phyloP scores from a whole-genome alignment of 2,888 invertebrate genomes.

The Neoascia interrupta region DNA sequence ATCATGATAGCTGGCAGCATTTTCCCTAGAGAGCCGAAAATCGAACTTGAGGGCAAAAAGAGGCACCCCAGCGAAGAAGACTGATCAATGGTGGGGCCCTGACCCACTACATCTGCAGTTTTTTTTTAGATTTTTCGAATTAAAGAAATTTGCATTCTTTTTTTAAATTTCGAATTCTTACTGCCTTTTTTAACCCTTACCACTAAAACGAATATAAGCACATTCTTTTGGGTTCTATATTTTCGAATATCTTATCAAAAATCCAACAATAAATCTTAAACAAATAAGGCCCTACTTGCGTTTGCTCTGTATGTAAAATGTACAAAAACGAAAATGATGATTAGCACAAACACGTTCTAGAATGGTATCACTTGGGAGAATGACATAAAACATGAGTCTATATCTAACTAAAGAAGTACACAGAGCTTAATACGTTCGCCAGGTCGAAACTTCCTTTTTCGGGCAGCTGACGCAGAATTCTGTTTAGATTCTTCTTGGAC shows the following conservation, averaged over 20 bases:
- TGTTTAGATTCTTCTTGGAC: slow-evolving; percentile 84
- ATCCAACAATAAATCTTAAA: slow-evolving; percentile 48
- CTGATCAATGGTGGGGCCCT: too few species aligned
- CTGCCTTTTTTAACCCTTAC: too few species aligned
- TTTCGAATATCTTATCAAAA: slow-evolving; percentile 46
- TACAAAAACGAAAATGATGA: slow-evolving; percentile 35
- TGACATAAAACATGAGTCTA: not conserved
- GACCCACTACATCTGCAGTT: too few species aligned
- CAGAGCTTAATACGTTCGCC: slow-evolving; percentile 86
- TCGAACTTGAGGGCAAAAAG: too few species aligned
- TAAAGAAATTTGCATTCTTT: too few species aligned
- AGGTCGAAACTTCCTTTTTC: slow-evolving; percentile 89
- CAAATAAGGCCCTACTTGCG: slow-evolving; percentile 28
- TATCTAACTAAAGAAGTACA: slow-evolving; percentile 91
- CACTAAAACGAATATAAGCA: too few species aligned
- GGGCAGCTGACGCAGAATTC: slow-evolving; percentile 84
- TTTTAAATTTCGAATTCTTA: too few species aligned
- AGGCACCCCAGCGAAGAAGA: too few species aligned
- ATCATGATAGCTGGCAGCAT: too few species aligned
- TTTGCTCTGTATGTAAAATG: slow-evolving; percentile 34
- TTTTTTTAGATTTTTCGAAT: too few species aligned
- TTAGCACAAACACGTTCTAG: slow-evolving; percentile 23
- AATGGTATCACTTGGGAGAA: slow-evolving; percentile 49
- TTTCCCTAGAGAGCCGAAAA: too few species aligned
- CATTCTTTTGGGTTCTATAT: not conserved